Conservation (phyloP, 2,797 vertebrate species). For the Hydrocynus forskahlii region DNA sequence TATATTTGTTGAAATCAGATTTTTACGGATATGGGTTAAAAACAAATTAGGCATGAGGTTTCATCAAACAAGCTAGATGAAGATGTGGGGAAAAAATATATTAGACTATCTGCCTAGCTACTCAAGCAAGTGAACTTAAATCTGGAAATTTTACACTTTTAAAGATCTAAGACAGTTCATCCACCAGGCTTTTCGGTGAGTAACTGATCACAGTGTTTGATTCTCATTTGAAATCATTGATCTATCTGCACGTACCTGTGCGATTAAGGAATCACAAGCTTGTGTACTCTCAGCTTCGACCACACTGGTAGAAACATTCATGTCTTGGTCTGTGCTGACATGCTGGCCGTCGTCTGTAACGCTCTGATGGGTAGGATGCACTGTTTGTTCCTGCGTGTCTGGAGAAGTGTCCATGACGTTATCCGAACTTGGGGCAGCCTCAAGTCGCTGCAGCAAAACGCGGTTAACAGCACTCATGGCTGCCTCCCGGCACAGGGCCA, state of each 20-base stretch:
- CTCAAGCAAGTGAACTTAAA: too few species aligned
- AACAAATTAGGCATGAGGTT: too few species aligned
- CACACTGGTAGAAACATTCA: not conserved
- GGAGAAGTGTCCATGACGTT: not conserved
- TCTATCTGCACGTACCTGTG: slow-evolving; percentile 8
- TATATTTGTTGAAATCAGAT: too few species aligned
- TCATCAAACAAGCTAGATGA: too few species aligned
- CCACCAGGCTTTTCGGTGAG: too few species aligned
- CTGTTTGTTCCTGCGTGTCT: not conserved
- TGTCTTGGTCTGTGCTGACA: slow-evolving; percentile 14
- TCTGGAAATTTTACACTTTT: too few species aligned
- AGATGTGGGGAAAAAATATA: too few species aligned
- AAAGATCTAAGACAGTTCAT: too few species aligned
- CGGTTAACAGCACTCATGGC: slow-evolving; percentile 87
- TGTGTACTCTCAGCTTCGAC: not conserved
- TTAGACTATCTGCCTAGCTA: too few species aligned
- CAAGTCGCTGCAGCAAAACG: slow-evolving; percentile 73
- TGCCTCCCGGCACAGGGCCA: slow-evolving; percentile 93
- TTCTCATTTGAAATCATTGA: not conserved
- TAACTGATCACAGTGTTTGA: not conserved
- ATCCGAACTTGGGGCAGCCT: not conserved
- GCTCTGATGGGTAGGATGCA: not conserved
- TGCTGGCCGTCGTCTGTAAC: not conserved
- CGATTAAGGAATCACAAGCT: not conserved
- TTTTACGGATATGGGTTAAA: too few species aligned